A percentile compares a stretch with the other conserved stretches of the same genome.
Conservation (phyloP, 2,113 vertebrate genomes). For the Balaeniceps rex region DNA sequence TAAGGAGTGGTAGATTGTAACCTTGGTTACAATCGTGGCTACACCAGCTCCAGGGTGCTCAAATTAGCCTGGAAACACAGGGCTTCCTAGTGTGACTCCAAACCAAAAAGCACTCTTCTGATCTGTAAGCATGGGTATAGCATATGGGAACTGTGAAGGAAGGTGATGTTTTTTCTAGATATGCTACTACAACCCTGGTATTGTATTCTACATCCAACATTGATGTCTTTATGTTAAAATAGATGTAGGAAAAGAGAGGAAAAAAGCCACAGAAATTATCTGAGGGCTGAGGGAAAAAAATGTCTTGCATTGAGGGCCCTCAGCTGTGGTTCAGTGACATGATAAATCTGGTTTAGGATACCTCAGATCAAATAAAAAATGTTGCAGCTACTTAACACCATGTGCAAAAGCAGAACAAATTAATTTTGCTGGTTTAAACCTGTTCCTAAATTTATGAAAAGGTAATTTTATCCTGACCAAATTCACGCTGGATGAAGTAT, state of each 20-base stretch:
- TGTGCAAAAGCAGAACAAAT: neutral
- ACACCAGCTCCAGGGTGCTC: neutral
- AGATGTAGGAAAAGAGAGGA: neutral
- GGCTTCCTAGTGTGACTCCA: neutral
- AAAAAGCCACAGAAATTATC: neutral
- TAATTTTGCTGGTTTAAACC: neutral
- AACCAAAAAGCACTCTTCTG: neutral
- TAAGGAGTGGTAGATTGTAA: neutral
- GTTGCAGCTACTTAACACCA: neutral
- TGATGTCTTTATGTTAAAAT: neutral
- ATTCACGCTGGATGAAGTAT: neutral
- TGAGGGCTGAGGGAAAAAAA: neutral
- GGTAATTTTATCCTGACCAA: constrained; percentile 1
- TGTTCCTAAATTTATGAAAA: constrained; percentile 10
- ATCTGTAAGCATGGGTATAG: neutral
- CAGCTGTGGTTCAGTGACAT: neutral
- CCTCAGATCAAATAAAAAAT: neutral
- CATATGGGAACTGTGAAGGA: neutral
- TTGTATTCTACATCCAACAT: neutral
- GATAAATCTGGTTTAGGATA: neutral
- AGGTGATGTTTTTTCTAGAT: neutral
- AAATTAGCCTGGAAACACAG: neutral
- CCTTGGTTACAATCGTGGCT: neutral
- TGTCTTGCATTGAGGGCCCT: neutral
- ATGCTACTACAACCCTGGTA: neutral